Percentiles rank a stretch among this genome's conserved stretches.
Conservation (phyloP, 2,797 vertebrate genomes). For the Sphaeramia orbicularis region DNA sequence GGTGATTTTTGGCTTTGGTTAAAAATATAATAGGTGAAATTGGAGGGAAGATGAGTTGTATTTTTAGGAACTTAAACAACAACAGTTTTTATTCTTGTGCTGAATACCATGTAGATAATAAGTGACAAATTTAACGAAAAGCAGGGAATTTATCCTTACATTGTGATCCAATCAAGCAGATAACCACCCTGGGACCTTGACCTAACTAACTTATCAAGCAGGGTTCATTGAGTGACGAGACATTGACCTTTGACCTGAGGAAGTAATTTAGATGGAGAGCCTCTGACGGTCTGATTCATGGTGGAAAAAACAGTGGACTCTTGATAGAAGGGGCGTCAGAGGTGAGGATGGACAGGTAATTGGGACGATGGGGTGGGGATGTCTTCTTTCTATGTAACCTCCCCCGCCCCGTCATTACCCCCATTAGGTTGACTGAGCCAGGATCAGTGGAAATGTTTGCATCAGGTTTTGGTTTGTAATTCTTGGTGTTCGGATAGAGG, state of each 20-base stretch:
- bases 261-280: constrained; percentile 82
- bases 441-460: constrained; percentile 8
- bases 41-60: too few relatives aligned
- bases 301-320: constrained; percentile 60
- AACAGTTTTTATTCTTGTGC: background rate
- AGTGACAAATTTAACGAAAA: constrained; percentile 23
- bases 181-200: constrained; percentile 51
- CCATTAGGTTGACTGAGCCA: constrained; percentile 6
- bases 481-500: constrained; percentile 26
- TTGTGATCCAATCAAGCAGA: constrained; percentile 44
- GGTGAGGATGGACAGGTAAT: constrained; percentile 75
- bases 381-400: constrained; percentile 39
- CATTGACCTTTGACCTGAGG: constrained; percentile 86
- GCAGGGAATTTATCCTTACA: constrained; percentile 24
- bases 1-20: background rate
- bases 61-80: background rate
- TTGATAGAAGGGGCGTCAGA: constrained; percentile 53
- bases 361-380: constrained; percentile 47
- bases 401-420: constrained; percentile 31
- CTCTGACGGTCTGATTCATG: constrained; percentile 82
- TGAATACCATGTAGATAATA: background rate
- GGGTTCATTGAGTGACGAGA: constrained; percentile 84
- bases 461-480: constrained; percentile 36
- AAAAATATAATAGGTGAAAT: background rate
- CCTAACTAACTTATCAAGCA: constrained; percentile 70